Base-by-base conservation (phyloP, 2,888 invertebrate species). In the Nebria brevicollis region DNA sequence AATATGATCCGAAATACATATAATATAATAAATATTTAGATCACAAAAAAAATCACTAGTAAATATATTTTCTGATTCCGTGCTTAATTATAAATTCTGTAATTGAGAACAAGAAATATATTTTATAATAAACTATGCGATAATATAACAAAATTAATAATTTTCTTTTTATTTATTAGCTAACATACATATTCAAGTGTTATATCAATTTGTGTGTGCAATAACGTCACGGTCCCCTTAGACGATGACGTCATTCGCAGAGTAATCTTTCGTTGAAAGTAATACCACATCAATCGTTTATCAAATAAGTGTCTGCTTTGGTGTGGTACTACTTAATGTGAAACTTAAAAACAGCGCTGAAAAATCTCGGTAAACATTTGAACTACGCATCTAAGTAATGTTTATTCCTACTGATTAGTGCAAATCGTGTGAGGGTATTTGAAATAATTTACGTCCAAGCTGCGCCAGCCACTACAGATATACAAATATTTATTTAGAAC, bases 31-130 rank as follows among this genome's bases (percentile, higher is more conserved):
- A 5, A 26, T 13, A 72, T 34, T 72, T 80, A 66, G 75, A 80
- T 80, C 80, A 80, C 80, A 80, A 80, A 80, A 70, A 80, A 80
- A 20, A 20, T 80, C 80, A 75, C 80, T 75, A 80, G 70, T 75
- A 80, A 68, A 34, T 74, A 68, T 75, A 64, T 68, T 74, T 75
- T 43, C 43, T 43, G 43, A 43, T 43, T 6, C 43, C 10, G 43
- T 43, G 43, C 43, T 6, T 10, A 43, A 43, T 43, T 43, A 43
- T 8, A 43, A 43, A 43, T 43, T 43, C 43, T 43, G 43, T 43
- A 43, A 43, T 43, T 43, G 43, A 79, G 75, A 80, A 80, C 80
- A 75, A 75, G 75, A 75, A 80, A 80, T 80, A 80, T 75, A 80
- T 25, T 73, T 78, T 73, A 73, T 73, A 73, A 20, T 78, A 73